Evolutionary conservation across 2,888 invertebrate species (phyloP).

Genomic region (Drosophila neutralis): DNA sequence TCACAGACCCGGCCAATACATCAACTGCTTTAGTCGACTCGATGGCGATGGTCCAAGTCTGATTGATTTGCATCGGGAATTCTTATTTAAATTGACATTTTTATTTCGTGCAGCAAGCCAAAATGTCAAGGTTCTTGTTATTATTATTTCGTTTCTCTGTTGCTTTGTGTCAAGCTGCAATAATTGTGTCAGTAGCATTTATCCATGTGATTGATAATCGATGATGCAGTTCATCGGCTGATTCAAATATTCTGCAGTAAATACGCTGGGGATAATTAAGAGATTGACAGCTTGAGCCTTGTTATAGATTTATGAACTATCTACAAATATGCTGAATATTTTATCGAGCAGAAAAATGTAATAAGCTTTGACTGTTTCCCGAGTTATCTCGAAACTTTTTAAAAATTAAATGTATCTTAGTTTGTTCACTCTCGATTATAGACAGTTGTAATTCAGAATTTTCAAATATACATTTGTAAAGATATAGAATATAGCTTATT

Average conservation of each 20-base stretch:
- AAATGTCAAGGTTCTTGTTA: slow-evolving; percentile 25
- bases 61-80: slow-evolving; percentile 84
- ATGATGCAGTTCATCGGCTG: slow-evolving; percentile 4
- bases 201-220: slow-evolving; percentile 71
- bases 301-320: neutral
- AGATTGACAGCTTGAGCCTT: neutral
- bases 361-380: neutral
- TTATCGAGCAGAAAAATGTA: neutral
- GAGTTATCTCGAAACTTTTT: neutral
- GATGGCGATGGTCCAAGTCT: slow-evolving; percentile 60
- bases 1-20: slow-evolving; percentile 75
- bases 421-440: neutral
- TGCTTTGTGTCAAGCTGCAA: slow-evolving; percentile 52
- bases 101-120: slow-evolving; percentile 64
- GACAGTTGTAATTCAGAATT: neutral
- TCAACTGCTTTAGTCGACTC: slow-evolving; percentile 60
- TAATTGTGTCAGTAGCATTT: slow-evolving; percentile 78
- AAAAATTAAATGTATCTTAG: no score
- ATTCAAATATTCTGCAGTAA: neutral
- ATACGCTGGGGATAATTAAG: neutral
- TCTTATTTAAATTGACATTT: slow-evolving; percentile 73
- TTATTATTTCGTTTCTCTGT: slow-evolving; percentile 31
- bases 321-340: neutral
- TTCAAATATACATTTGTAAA: neutral
- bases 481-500: neutral